Percentiles rank a stretch among this genome's conserved stretches.
Conservation (phyloP, 2,888 invertebrate genomes). For the Hetaerina titia region DNA sequence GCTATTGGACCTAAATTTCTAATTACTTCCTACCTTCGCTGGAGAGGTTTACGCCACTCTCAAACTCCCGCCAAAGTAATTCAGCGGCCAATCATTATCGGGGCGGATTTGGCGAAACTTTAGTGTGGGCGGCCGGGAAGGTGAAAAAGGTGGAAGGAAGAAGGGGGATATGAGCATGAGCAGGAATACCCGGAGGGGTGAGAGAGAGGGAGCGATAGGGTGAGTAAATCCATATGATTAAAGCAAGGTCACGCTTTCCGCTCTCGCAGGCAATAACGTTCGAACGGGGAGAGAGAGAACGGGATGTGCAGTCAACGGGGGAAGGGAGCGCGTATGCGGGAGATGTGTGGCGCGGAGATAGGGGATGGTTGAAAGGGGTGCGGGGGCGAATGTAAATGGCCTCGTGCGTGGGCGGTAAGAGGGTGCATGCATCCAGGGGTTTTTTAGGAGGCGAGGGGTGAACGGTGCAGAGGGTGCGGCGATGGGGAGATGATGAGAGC, state of each 20-base stretch:
- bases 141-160: not conserved
- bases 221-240: constrained; percentile 49
- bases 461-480: not conserved
- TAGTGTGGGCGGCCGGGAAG: not conserved
- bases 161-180: not conserved
- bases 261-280: constrained; percentile 49
- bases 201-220: not conserved
- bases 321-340: not conserved
- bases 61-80: constrained; percentile 5
- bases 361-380: not conserved
- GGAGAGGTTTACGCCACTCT: not conserved
- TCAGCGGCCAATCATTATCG: constrained; percentile 8
- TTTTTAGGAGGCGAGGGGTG: not conserved
- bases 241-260: constrained; percentile 61
- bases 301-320: not conserved
- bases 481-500: constrained; percentile 25
- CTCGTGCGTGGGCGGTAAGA: not conserved
- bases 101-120: not conserved
- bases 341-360: not conserved
- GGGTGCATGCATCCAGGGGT: not conserved
- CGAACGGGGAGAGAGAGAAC: not conserved
- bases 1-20: constrained; percentile 16
- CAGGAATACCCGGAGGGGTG: not conserved
- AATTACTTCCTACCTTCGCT: not conserved
- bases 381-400: constrained; percentile 13